Percentiles rank a stretch among this genome's conserved stretches.
These are phyloP conservation scores for Amia ocellicauda DNA, from an alignment of 2,113 vertebrate genomes.

Conservation along the genomic window DNA sequence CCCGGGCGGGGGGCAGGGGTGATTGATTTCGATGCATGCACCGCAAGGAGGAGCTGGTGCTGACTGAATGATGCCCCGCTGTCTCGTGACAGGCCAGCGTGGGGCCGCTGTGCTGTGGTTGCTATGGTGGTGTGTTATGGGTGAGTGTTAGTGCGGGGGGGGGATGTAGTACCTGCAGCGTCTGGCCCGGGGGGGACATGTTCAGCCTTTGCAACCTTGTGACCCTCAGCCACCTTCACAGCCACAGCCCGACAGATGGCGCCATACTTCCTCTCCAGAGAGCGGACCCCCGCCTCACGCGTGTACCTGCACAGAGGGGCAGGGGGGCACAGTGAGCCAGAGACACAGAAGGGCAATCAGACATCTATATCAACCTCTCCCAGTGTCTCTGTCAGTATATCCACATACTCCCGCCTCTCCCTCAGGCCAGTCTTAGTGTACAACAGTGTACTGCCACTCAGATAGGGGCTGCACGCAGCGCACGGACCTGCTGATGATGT, in stretches of 20 bases:
- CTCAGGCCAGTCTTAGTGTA: too few relatives aligned
- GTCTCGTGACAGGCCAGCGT: too few relatives aligned
- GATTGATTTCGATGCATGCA: not conserved
- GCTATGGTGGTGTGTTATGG: not conserved
- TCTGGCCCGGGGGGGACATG: not conserved
- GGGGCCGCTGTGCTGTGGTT: too few relatives aligned
- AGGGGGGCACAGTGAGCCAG: not conserved
- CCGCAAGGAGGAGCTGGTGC: not conserved
- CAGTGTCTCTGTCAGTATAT: too few relatives aligned
- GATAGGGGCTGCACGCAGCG: too few relatives aligned
- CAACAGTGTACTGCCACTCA: too few relatives aligned
- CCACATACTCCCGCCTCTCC: too few relatives aligned
- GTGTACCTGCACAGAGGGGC: conserved; percentile 71
- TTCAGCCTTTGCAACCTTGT: conserved; percentile 58
- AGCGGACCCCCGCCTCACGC: conserved; percentile 90
- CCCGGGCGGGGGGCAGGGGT: not conserved
- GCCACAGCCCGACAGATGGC: conserved; percentile 92
- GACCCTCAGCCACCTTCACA: conserved; percentile 90
- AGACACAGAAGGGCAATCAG: not conserved
- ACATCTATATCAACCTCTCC: conserved; percentile 1
- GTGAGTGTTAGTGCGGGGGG: not conserved
- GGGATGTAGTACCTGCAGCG: not conserved
- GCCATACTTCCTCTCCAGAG: conserved; percentile 87
- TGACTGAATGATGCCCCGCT: conserved; percentile 37
- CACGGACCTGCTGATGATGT: conserved; percentile 78